Conservation (phyloP, 1,140 invertebrate genomes). For the Brachionus plicatilis region DNA sequence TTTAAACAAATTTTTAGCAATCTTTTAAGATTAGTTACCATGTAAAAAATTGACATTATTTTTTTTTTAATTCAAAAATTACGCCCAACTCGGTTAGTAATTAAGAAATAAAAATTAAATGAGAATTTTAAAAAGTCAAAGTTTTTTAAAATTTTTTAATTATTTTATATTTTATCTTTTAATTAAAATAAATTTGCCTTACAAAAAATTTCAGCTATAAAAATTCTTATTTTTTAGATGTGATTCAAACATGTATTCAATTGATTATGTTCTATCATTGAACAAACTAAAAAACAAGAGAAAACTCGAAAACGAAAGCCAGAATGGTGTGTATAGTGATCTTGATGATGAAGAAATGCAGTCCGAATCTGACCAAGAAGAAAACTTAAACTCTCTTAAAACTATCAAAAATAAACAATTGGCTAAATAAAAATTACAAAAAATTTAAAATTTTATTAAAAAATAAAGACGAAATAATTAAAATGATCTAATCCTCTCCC, state of each 20-base stretch:
- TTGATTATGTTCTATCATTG: conserved; percentile 18
- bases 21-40: no score
- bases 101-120: no score
- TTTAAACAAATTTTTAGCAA: no score
- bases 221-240: neutral
- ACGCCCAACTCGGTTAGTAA: no score
- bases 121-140: no score
- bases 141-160: no score
- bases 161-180: no score
- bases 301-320: neutral
- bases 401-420: conserved; percentile 18
- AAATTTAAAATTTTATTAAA: neutral
- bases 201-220: no score
- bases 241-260: conserved; percentile 39
- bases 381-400: neutral
- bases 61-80: no score
- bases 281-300: conserved; percentile 30
- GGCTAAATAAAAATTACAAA: neutral
- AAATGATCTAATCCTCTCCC: conserved; percentile 80
- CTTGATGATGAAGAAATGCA: neutral
- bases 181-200: no score
- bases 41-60: no score
- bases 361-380: conserved; percentile 1
- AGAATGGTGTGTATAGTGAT: neutral
- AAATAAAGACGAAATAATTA: neutral